phyloP scores from a whole-genome alignment of 2,113 vertebrate species.

The Tauraco erythrolophus region DNA sequence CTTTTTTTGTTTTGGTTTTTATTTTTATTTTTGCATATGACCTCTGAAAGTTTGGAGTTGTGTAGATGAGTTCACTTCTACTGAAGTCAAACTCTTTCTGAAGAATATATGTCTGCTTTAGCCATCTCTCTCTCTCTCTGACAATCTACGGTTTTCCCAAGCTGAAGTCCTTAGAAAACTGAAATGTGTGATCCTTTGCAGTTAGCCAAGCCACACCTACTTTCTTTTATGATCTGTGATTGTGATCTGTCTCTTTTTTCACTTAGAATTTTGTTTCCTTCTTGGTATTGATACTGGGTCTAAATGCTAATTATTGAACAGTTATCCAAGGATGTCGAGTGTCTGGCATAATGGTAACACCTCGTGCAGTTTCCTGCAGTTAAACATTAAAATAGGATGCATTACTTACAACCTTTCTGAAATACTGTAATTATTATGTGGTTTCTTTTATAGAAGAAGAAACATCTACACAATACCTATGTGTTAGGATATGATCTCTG shows the following conservation, averaged over 20 bases:
- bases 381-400: neutral
- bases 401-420: neutral
- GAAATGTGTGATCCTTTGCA: neutral
- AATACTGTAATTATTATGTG: neutral
- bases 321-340: neutral
- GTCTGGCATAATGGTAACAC: neutral
- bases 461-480: neutral
- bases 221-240: neutral
- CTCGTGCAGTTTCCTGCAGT: neutral
- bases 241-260: neutral
- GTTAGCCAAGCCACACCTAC: constrained; percentile 43
- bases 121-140: neutral
- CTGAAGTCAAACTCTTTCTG: neutral
- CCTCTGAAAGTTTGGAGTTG: neutral
- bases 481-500: neutral
- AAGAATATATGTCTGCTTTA: neutral
- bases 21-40: neutral
- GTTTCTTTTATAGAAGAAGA: neutral
- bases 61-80: neutral
- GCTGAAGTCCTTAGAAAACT: neutral
- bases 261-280: neutral
- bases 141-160: neutral
- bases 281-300: neutral
- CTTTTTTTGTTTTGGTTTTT: too few relatives aligned
- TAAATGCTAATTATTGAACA: neutral